Percentiles rank a stretch among this genome's conserved stretches.
Conservation (phyloP, 2,797 vertebrate genomes). For the Phaenicophaeus curvirostris region DNA sequence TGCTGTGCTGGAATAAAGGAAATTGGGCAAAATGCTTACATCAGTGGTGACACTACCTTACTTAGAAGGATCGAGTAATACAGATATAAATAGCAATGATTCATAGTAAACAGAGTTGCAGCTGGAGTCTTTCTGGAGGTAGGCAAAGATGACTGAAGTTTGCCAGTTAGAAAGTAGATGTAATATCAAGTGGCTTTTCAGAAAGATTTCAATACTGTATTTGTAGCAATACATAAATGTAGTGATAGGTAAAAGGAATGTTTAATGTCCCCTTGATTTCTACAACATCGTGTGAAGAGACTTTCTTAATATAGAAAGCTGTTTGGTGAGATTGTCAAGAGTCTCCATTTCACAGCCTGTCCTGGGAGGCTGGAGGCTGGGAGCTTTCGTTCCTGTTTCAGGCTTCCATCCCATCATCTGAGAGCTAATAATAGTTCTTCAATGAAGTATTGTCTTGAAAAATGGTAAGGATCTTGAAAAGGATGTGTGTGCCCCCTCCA, state of each 20-base stretch:
- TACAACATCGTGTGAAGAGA: not conserved
- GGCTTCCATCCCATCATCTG: not conserved
- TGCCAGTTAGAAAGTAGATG: not conserved
- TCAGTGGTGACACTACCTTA: not conserved
- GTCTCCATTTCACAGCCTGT: not conserved
- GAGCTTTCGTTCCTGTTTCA: not conserved
- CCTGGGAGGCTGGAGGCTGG: not conserved
- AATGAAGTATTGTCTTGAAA: not conserved
- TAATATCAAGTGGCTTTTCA: not conserved
- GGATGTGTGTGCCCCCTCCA: not conserved
- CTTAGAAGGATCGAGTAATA: not conserved
- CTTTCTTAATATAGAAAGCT: not conserved
- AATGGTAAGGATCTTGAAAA: not conserved
- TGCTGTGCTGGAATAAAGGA: not conserved
- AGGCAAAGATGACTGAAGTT: not conserved
- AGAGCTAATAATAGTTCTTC: not conserved
- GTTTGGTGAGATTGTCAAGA: not conserved
- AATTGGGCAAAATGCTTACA: not conserved
- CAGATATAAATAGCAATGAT: not conserved
- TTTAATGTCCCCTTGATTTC: not conserved
- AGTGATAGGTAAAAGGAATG: not conserved
- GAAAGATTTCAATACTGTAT: not conserved
- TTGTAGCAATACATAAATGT: not conserved
- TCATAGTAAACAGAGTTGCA: not conserved
- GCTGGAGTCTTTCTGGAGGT: not conserved